These are phyloP conservation scores for Drosophila busckii DNA, from an alignment of 1,140 invertebrate species.

Conservation along the genomic window DNA sequence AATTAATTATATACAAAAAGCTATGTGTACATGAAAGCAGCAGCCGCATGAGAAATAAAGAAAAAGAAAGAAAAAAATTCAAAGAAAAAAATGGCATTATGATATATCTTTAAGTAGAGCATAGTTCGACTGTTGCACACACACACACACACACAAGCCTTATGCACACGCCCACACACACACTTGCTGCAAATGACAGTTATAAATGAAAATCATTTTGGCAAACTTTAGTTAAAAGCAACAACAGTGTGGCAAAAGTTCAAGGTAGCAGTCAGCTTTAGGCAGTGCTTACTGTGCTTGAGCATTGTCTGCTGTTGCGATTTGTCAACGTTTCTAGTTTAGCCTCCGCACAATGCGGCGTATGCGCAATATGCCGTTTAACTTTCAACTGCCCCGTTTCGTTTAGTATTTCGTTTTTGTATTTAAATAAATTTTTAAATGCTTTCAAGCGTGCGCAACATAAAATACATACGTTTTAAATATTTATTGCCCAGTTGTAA, in stretches of 20 bases:
- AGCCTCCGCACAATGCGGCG: conserved; percentile 27
- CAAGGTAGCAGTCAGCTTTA: not conserved
- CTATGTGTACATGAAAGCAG: conserved; percentile 11
- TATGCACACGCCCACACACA: conserved; percentile 25
- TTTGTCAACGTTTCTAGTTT: not conserved
- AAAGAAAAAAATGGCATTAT: conserved; percentile 57
- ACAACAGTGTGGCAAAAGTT: conserved; percentile 10
- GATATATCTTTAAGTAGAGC: conserved; percentile 61
- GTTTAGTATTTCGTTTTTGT: conserved; percentile 26
- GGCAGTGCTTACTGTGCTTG: conserved; percentile 3
- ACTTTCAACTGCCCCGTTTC: not conserved
- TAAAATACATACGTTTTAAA: conserved; percentile 38
- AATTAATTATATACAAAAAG: conserved; percentile 39
- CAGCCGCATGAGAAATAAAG: too few species aligned
- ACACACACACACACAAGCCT: conserved; percentile 23
- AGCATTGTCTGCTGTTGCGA: not conserved
- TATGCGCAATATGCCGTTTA: conserved; percentile 38
- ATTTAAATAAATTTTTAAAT: conserved; percentile 51
- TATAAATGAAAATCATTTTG: conserved; percentile 39
- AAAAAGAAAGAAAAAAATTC: conserved; percentile 24
- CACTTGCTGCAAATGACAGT: conserved; percentile 34
- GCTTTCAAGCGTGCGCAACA: conserved; percentile 31
- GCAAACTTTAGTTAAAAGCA: conserved; percentile 13
- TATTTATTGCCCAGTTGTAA: conserved; percentile 55
- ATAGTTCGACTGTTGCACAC: conserved; percentile 69